A percentile compares a stretch with the other conserved stretches of the same genome.
Evolutionary conservation across 2,888 invertebrate species (phyloP).

Genomic region (Amphimallon solstitiale): DNA sequence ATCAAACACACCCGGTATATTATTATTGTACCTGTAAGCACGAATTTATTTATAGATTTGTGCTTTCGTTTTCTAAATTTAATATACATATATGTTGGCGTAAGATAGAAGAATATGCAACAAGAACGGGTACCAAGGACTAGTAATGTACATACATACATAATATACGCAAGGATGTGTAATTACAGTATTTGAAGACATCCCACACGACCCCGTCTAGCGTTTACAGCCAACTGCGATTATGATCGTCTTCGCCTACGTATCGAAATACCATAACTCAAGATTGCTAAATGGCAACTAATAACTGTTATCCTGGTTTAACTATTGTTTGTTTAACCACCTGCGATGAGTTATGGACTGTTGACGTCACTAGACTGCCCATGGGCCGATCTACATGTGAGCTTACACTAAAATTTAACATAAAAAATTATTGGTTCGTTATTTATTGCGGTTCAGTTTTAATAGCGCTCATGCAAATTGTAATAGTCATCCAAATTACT

Average conservation of each 20-base stretch:
- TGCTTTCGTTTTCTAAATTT: too few relatives aligned
- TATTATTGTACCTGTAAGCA: too few relatives aligned
- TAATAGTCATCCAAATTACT: too few relatives aligned
- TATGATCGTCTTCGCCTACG: conserved; percentile 44
- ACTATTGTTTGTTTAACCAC: conserved; percentile 54
- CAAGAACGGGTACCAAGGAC: conserved; percentile 2
- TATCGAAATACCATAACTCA: conserved; percentile 47
- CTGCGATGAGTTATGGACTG: conserved; percentile 48
- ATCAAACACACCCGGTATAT: too few relatives aligned
- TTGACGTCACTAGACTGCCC: conserved; percentile 37
- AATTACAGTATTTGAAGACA: conserved; percentile 27
- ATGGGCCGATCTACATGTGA: conserved; percentile 31
- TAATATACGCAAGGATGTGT: conserved; percentile 25
- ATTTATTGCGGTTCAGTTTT: background rate
- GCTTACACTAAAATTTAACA: conserved; percentile 25
- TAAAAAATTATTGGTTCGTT: conserved; percentile 5
- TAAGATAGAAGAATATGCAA: conserved; percentile 9
- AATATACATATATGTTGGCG: conserved; percentile 8
- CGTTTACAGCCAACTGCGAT: conserved; percentile 39
- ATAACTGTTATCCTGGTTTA: conserved; percentile 53
- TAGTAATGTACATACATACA: background rate
- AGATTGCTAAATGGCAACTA: conserved; percentile 52
- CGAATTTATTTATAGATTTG: too few relatives aligned
- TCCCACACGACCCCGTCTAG: conserved; percentile 10
- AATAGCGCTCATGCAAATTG: background rate